Conservation (phyloP, 2,113 vertebrate genomes). For the Limanda limanda region DNA sequence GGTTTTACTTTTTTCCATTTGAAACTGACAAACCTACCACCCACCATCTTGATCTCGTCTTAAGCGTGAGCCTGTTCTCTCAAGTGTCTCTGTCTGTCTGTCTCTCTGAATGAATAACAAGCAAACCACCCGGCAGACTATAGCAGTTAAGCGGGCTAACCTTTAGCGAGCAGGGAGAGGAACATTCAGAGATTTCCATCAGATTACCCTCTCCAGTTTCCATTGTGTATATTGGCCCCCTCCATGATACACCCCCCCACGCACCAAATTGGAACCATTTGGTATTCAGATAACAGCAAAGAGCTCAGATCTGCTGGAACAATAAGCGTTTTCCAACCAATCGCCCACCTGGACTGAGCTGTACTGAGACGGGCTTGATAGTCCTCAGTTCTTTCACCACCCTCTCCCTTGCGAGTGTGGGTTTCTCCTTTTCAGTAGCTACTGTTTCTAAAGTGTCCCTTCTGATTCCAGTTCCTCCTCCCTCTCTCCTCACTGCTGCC, state of each 20-base stretch:
- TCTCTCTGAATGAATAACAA: slow-evolving; percentile 51
- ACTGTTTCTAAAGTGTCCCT: slow-evolving; percentile 26
- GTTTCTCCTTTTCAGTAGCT: slow-evolving; percentile 1
- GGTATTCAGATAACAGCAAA: slow-evolving; percentile 73
- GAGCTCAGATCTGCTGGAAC: slow-evolving; percentile 68
- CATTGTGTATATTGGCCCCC: slow-evolving; percentile 61
- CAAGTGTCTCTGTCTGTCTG: slow-evolving; percentile 18
- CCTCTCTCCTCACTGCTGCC: slow-evolving; percentile 19
- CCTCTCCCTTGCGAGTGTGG: slow-evolving; percentile 29
- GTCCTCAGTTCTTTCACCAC: slow-evolving; percentile 49
- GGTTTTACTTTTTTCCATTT: not conserved
- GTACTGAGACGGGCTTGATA: slow-evolving; percentile 50
- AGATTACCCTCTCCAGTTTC: slow-evolving; percentile 59
- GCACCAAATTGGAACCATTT: slow-evolving; percentile 69
- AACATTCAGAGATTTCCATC: slow-evolving; percentile 66
- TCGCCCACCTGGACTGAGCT: slow-evolving; percentile 67
- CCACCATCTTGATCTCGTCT: slow-evolving; percentile 21
- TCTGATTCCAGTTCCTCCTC: slow-evolving; percentile 32
- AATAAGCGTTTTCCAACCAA: slow-evolving; percentile 59
- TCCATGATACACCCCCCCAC: slow-evolving; percentile 25
- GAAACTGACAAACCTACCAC: slow-evolving; percentile 21
- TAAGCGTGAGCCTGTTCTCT: slow-evolving; percentile 7
- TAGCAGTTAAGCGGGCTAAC: slow-evolving; percentile 56
- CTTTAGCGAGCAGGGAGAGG: slow-evolving; percentile 50
- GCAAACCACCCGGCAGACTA: slow-evolving; percentile 51